A percentile compares a stretch with the other conserved stretches of the same genome.
phyloP scores from a whole-genome alignment of 1,140 invertebrate species.

The Drosophila navojoa region DNA sequence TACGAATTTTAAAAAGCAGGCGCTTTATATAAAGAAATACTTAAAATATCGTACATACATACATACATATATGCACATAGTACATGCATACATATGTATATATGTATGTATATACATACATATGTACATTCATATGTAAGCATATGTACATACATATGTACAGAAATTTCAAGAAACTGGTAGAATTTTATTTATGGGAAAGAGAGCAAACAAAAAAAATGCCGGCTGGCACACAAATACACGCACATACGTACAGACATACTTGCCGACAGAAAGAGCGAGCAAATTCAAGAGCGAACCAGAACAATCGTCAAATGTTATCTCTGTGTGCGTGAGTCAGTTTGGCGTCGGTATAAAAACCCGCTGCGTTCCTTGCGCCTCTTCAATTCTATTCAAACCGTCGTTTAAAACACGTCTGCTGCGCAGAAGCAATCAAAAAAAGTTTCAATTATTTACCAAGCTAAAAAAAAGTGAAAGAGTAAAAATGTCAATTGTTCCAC shows the following conservation, averaged over 20 bases:
- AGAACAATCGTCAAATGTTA: slow-evolving; percentile 29
- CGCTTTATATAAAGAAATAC: background rate
- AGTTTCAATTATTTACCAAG: slow-evolving; percentile 10
- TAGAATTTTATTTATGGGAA: slow-evolving; percentile 42
- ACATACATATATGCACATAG: slow-evolving; percentile 19
- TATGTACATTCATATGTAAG: background rate
- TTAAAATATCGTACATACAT: slow-evolving; percentile 37
- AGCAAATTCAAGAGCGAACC: slow-evolving; percentile 46
- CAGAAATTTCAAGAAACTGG: slow-evolving; percentile 57
- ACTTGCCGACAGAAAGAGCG: slow-evolving; percentile 51
- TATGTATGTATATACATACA: background rate
- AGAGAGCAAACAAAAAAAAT: slow-evolving; percentile 26
- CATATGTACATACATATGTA: background rate
- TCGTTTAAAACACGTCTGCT: slow-evolving; percentile 15
- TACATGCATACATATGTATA: background rate
- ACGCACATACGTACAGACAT: background rate
- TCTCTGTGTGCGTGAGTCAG: slow-evolving; percentile 33
- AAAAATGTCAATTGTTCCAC: slow-evolving; percentile 79
- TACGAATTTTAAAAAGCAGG: slow-evolving; percentile 29
- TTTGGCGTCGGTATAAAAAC: slow-evolving; percentile 65
- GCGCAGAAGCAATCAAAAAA: slow-evolving; percentile 8
- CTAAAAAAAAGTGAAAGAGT: slow-evolving; percentile 15
- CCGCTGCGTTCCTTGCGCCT: background rate
- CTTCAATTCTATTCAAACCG: slow-evolving; percentile 29
- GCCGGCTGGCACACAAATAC: slow-evolving; percentile 20